Evolutionary conservation across 2,888 invertebrate genomes (phyloP).

Genomic region (Encarsia formosa): DNA sequence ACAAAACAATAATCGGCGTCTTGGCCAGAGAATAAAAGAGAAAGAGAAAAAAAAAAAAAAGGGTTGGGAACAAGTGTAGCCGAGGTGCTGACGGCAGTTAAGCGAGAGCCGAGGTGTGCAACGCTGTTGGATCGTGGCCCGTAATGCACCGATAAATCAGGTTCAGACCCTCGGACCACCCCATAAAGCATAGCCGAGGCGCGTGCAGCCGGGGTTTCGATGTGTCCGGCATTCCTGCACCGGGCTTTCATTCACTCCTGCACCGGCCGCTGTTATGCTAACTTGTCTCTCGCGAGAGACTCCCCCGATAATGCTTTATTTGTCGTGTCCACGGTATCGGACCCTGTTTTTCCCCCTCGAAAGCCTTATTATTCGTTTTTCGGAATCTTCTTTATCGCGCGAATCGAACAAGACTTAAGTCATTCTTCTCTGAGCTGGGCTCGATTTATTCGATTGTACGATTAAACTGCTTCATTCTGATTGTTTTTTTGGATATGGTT

Average conservation of each 20-base stretch:
- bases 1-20: too few species aligned
- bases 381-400: constrained; percentile 50
- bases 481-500: too few species aligned
- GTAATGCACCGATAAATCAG: constrained; percentile 53
- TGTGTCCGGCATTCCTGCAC: constrained; percentile 51
- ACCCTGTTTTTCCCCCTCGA: constrained; percentile 31
- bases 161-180: constrained; percentile 50
- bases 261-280: constrained; percentile 33
- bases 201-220: too few species aligned
- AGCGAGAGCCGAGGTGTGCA: too few species aligned
- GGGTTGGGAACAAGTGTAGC: too few species aligned
- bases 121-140: too few species aligned
- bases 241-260: constrained; percentile 49
- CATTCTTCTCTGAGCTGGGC: constrained; percentile 32
- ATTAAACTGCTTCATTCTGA: too few species aligned
- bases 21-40: too few species aligned
- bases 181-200: constrained; percentile 53
- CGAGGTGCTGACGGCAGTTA: too few species aligned
- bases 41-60: too few species aligned
- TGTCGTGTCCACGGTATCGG: constrained; percentile 42
- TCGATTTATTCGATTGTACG: too few species aligned
- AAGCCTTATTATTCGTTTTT: too few species aligned
- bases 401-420: constrained; percentile 49
- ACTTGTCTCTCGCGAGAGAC: constrained; percentile 30
- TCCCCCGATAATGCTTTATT: constrained; percentile 49